These are phyloP conservation scores for Byasa hedistus DNA, from an alignment of 2,888 invertebrate species.

Conservation along the genomic window DNA sequence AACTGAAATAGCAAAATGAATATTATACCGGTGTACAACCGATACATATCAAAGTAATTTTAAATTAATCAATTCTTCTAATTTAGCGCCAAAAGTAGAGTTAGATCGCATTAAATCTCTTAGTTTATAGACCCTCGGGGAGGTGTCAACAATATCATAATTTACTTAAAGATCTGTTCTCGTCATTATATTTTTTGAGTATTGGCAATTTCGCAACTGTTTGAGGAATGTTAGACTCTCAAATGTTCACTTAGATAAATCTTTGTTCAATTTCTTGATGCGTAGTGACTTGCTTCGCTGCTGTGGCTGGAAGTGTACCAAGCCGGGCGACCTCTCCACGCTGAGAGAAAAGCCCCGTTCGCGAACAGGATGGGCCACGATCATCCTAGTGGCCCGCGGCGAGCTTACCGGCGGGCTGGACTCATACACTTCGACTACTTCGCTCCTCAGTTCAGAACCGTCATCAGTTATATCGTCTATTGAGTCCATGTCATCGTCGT, in stretches of 20 bases:
- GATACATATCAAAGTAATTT: background rate
- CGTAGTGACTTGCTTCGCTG: slow-evolving; percentile 71
- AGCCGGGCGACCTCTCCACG: slow-evolving; percentile 55
- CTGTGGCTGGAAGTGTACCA: slow-evolving; percentile 50
- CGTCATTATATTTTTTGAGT: slow-evolving; percentile 2
- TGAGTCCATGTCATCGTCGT: slow-evolving; percentile 48
- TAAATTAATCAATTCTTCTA: background rate
- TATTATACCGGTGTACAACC: background rate
- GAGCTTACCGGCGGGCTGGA: slow-evolving; percentile 44
- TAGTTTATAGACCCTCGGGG: slow-evolving; percentile 20
- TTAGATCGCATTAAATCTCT: background rate
- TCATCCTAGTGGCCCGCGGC: slow-evolving; percentile 22
- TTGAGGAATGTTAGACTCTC: background rate
- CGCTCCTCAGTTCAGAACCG: slow-evolving; percentile 54
- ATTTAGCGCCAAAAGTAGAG: background rate
- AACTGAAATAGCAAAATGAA: background rate
- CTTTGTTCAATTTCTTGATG: slow-evolving; percentile 52
- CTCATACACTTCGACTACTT: slow-evolving; percentile 46
- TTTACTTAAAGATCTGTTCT: slow-evolving; percentile 14
- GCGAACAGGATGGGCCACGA: slow-evolving; percentile 42
- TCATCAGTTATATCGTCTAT: slow-evolving; percentile 52
- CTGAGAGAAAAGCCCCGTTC: slow-evolving; percentile 64
- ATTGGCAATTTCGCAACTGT: background rate
- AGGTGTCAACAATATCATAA: slow-evolving; percentile 28
- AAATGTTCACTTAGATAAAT: slow-evolving; percentile 40